Evolutionary conservation across 1,140 invertebrate genomes (phyloP), one percentile per base, ranked within the genome.

Genomic region (Drosophila ambigua): DNA sequence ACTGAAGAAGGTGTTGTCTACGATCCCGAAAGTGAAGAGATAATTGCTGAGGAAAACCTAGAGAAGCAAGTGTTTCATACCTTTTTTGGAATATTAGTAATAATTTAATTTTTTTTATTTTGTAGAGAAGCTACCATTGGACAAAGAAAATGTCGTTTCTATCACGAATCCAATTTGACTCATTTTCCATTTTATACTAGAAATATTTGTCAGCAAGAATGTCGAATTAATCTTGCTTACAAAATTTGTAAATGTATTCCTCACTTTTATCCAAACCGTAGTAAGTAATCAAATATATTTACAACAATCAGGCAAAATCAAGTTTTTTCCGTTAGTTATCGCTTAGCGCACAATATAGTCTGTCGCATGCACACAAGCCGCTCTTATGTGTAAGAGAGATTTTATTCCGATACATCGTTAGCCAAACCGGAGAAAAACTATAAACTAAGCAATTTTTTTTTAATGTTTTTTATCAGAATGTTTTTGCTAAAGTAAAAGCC

Each of bases 161-260:
- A 92, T 11, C 79, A 94, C 43, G 95, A 95, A 90, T 93, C 94
- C 31, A 93, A 94, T 75, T 77, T 95, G 0, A 87, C 91, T 5
- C 93, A 95, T 72, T 95, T 93, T 72, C 92, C 94, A 0, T 93
- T 94, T 6, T 95, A 95, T 76, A 93, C 94, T 0, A 94, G 94
- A 81, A 94, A 93, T 16, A 89, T 95, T 60, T 95, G 95, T 60
- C 88, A 93, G 1, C 95, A 94, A 89, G 94, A 95, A 72, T 95
- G 95, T 64, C 92, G 95, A 3, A 92, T 94, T 9, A 85, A 92
- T 43, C 83, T 95, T 0, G 93, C 93, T 53, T 84, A 94, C 16
- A 85, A 93, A 54, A 92, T 94, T 20, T 95, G 95, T 67, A 91
- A 93, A 4, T 95, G 95, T 69, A 92, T 95, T 24, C 95, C 95